Evolutionary conservation across 2,113 vertebrate species (phyloP), one percentile per base, ranked within the genome.

Genomic region (Serilophus lunatus): DNA sequence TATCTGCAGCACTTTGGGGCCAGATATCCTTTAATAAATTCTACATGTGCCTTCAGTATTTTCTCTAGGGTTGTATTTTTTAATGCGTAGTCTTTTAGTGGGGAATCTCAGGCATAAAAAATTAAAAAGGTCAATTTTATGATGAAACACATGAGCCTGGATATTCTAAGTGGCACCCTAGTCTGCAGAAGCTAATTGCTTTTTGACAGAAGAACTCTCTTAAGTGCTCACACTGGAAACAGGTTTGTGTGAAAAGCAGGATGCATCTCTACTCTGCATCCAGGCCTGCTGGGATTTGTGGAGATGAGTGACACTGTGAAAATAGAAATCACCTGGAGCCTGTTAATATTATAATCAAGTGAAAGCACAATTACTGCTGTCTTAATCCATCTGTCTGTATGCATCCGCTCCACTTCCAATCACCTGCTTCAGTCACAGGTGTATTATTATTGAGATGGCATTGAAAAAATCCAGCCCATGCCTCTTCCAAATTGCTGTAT

Each of bases 51-150:
- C 84, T 95, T 97, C 92, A 71, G 44, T 87, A 88, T 96, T 94
- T 96, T 94, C 95, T 91, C 95, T 72, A 78, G 91, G 96, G 96
- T 86, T 94, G 85, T 74, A 92, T 90, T 92, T 97, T 94, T 94
- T 92, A 96, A 95, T 93, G 68, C 82, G 89, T 95, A 96, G 60
- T 95, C 92, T 96, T 97, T 98, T 82, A 97, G 94, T 82, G 61
- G 66, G 54, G 94, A 97, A 97, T 97, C 95, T 97, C 89, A 65
- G 59, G 87, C 94, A 98, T 97, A 97, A 97, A 98, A 97, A 97
- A 97, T 98, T 97, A 49, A 98, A 98, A 98, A 98, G 98, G 97
- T 98, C 97, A 97, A 96, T 97, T 98, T 98, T 96, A 94, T 97
- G 96, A 97, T 97, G 97, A 95, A 97, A 93, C 84, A 82, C 83